A percentile compares a stretch with the other conserved stretches of the same genome.
Evolutionary conservation across 2,797 vertebrate species (phyloP).

Genomic region (Clamator glandarius): DNA sequence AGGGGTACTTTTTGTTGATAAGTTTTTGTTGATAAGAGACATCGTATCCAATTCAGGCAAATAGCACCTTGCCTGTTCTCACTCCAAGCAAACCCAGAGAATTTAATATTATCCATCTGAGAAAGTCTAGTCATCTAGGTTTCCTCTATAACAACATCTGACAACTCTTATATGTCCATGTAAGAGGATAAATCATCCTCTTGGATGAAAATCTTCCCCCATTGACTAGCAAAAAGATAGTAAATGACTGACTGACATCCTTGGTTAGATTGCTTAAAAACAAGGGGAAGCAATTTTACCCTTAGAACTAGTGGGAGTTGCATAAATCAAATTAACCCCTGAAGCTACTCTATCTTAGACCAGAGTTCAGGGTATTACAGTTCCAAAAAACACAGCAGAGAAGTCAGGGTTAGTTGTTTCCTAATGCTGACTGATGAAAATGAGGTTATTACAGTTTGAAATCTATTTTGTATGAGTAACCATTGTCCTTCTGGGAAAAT

Average conservation of each 20-base stretch:
- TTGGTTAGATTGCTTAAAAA: not conserved
- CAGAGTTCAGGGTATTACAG: not conserved
- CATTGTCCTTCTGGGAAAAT: not conserved
- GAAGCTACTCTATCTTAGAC: not conserved
- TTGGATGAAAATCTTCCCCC: not conserved
- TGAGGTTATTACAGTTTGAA: not conserved
- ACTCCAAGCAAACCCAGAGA: not conserved
- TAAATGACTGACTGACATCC: not conserved
- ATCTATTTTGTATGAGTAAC: not conserved
- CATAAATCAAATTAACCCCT: not conserved
- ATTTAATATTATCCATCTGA: not conserved
- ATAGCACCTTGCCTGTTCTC: not conserved
- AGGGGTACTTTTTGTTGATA: not conserved
- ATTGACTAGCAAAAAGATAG: not conserved
- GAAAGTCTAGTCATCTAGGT: not conserved
- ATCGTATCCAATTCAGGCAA: not conserved
- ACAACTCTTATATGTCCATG: not conserved
- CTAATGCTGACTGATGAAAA: not conserved
- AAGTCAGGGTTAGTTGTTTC: not conserved
- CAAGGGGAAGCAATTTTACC: not conserved
- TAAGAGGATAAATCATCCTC: not conserved
- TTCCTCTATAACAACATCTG: not conserved
- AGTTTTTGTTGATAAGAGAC: not conserved
- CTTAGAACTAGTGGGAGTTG: not conserved
- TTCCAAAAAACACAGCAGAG: not conserved